phyloP scores from a whole-genome alignment of 1,140 invertebrate genomes.

The Dreissena rostriformis region DNA sequence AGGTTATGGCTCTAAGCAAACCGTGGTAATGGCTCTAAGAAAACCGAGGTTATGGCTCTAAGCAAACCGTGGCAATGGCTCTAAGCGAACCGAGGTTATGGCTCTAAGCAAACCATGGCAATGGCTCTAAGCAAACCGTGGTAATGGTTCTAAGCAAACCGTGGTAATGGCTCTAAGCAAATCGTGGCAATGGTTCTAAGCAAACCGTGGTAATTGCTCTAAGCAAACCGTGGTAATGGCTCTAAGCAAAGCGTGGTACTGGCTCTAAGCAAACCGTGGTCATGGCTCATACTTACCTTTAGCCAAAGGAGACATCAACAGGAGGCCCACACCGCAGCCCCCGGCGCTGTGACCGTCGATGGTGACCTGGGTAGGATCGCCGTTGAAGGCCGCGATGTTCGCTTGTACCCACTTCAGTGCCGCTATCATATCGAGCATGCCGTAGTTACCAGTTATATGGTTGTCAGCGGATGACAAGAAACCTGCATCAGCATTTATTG shows the following conservation, averaged over 20 bases:
- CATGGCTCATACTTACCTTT: conserved; percentile 62
- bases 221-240: background rate
- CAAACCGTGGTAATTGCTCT: background rate
- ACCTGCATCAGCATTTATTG: conserved; percentile 82
- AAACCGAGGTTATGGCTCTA: background rate
- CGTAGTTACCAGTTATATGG: conserved; percentile 97
- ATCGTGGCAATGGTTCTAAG: too few relatives aligned
- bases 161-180: background rate
- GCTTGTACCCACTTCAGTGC: conserved; percentile 95
- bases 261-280: background rate
- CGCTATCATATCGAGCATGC: conserved; percentile 95
- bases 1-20: background rate
- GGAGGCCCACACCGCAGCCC: conserved; percentile 83
- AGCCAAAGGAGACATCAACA: conserved; percentile 75
- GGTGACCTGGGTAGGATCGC: conserved; percentile 92
- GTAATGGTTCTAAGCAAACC: background rate
- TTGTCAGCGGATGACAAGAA: conserved; percentile 94
- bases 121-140: background rate
- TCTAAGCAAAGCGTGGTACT: background rate
- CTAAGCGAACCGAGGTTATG: background rate
- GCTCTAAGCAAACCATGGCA: background rate
- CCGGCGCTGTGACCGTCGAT: conserved; percentile 96
- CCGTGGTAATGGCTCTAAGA: background rate
- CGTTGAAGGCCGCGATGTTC: conserved; percentile 95
- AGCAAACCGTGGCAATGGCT: background rate